Evolutionary conservation across 2,888 invertebrate species (phyloP).

Genomic region (Euphydryas editha): DNA sequence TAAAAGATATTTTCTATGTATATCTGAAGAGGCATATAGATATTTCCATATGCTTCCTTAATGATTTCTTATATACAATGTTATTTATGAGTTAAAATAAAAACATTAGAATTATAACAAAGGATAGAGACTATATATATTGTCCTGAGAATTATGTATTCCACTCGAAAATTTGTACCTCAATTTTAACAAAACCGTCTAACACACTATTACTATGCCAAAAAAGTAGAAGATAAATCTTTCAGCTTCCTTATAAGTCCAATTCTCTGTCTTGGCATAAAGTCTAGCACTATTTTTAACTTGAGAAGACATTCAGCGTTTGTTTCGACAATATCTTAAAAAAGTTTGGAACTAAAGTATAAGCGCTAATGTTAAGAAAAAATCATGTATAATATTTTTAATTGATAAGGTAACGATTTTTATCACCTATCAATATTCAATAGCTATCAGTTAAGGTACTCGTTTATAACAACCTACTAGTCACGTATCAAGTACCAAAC

Average conservation of each 20-base stretch:
- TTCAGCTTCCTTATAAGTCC: constrained; percentile 31
- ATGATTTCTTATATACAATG: too few species aligned
- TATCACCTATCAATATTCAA: neutral
- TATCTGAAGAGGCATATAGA: neutral
- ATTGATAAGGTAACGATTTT: neutral
- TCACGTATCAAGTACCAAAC: constrained; percentile 59
- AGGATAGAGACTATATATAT: neutral
- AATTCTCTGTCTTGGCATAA: constrained; percentile 38
- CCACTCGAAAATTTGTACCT: neutral
- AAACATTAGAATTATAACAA: neutral
- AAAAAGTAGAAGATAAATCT: constrained; percentile 33
- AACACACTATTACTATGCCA: constrained; percentile 26
- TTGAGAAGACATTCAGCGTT: constrained; percentile 26
- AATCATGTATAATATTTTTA: neutral
- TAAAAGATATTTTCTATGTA: neutral
- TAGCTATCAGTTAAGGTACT: neutral
- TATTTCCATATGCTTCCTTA: too few species aligned
- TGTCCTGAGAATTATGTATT: constrained; percentile 1
- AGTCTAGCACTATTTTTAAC: constrained; percentile 36
- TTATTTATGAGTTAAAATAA: neutral
- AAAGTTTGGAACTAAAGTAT: neutral
- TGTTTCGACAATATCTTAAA: constrained; percentile 22
- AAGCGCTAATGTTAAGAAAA: neutral
- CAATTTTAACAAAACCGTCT: constrained; percentile 6
- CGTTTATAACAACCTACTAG: neutral